A percentile compares a stretch with the other conserved stretches of the same genome.
phyloP scores from a whole-genome alignment of 2,797 vertebrate genomes.

The Eptatretus atami region DNA sequence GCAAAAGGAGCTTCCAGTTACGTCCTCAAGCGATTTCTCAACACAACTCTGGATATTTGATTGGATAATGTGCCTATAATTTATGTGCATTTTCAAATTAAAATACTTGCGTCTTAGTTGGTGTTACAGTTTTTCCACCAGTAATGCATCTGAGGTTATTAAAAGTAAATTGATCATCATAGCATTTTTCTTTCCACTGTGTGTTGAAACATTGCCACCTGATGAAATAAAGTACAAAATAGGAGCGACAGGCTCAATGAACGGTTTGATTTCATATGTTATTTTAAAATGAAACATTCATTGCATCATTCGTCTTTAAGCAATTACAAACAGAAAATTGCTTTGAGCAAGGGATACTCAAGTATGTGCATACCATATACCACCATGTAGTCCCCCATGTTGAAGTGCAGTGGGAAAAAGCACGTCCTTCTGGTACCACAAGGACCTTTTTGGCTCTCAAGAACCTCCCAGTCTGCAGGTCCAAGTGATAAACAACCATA shows the following conservation, averaged over 20 bases:
- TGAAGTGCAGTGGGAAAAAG: slow-evolving; percentile 50
- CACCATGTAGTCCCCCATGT: slow-evolving; percentile 75
- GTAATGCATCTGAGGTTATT: slow-evolving; percentile 61
- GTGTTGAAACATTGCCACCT: slow-evolving; percentile 78
- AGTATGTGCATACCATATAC: slow-evolving; percentile 32
- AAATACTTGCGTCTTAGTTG: neutral
- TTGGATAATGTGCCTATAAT: no score
- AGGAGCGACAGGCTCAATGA: no score
- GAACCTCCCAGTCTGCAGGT: slow-evolving; percentile 37
- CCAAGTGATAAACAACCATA: slow-evolving; percentile 48
- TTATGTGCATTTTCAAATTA: no score
- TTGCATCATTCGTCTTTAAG: no score
- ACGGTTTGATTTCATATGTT: no score
- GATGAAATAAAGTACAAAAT: slow-evolving; percentile 7
- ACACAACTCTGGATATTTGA: no score
- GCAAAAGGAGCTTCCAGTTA: no score
- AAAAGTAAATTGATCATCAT: slow-evolving; percentile 60
- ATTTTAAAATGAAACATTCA: no score
- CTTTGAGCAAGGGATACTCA: no score
- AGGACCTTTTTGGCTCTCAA: slow-evolving; percentile 22
- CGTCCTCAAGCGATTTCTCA: no score
- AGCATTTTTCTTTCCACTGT: slow-evolving; percentile 65
- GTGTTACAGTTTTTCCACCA: slow-evolving; percentile 22
- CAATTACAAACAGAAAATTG: no score
- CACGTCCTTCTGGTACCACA: slow-evolving; percentile 47